Percentiles rank a stretch among this genome's conserved stretches.
Conservation (phyloP, 2,797 vertebrate genomes). For the Sparidentex hasta region DNA sequence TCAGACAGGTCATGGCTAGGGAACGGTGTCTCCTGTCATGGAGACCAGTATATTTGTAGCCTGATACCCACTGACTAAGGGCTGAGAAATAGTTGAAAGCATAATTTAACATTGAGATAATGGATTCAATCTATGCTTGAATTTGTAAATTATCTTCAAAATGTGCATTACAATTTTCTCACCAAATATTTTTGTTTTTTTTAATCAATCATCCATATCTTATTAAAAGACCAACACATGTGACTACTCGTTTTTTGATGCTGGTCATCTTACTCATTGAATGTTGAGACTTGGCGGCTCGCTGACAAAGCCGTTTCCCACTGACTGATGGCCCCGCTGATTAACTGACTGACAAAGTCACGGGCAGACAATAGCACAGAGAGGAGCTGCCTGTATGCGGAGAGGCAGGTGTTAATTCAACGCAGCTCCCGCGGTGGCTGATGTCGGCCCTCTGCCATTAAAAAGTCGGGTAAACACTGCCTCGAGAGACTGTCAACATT, state of each 20-base stretch:
- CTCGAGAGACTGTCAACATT: conserved; percentile 71
- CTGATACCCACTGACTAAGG: background rate
- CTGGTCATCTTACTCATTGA: background rate
- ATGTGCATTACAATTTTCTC: background rate
- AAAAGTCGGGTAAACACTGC: conserved; percentile 69
- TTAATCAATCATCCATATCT: background rate
- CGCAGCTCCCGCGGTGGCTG: conserved; percentile 49
- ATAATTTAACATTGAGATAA: background rate
- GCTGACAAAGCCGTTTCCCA: conserved; percentile 21
- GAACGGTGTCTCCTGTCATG: background rate
- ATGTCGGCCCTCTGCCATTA: conserved; percentile 61
- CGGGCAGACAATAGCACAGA: conserved; percentile 56
- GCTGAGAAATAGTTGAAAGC: background rate
- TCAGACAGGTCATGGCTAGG: background rate
- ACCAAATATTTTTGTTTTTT: background rate
- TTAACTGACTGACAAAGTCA: conserved; percentile 60
- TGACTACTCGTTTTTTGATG: background rate
- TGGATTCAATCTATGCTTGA: background rate
- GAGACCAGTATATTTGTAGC: background rate
- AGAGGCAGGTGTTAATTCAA: conserved; percentile 74
- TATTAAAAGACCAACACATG: background rate
- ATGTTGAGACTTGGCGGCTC: conserved; percentile 2
- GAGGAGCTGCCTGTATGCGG: conserved; percentile 51
- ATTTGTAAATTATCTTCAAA: background rate
- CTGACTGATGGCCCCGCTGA: conserved; percentile 54